Evolutionary conservation across 2,888 invertebrate genomes (phyloP).

Genomic region (Timema cristinae): DNA sequence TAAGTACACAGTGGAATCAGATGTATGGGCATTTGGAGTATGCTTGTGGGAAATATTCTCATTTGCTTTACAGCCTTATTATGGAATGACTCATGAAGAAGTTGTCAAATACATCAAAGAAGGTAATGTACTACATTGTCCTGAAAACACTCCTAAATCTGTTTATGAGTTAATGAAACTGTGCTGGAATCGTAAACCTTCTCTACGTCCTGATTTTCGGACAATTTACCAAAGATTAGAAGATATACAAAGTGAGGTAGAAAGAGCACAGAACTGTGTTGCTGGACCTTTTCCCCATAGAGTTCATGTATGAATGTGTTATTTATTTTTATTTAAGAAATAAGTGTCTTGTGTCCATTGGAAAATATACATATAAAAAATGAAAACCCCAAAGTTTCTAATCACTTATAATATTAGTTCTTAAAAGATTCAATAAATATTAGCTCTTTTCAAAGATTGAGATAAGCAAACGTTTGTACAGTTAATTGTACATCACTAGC

Average conservation of each 20-base stretch:
- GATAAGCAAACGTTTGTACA: too few relatives aligned
- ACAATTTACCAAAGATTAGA: conserved; percentile 75
- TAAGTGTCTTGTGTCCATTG: too few relatives aligned
- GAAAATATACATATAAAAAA: too few relatives aligned
- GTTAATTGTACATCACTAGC: too few relatives aligned
- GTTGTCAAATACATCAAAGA: conserved; percentile 92
- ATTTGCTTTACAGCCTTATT: conserved; percentile 93
- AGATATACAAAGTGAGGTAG: conserved; percentile 49
- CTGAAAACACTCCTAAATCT: conserved; percentile 82
- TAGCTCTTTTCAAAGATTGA: too few relatives aligned
- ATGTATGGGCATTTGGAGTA: conserved; percentile 97
- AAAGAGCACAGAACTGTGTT: too few relatives aligned
- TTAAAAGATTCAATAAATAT: too few relatives aligned
- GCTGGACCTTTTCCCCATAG: too few relatives aligned
- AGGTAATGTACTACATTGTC: conserved; percentile 84
- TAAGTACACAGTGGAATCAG: conserved; percentile 93
- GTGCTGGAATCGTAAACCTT: conserved; percentile 88
- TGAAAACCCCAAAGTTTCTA: too few relatives aligned
- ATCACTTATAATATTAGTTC: too few relatives aligned
- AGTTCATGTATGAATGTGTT: too few relatives aligned
- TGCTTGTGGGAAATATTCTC: conserved; percentile 97
- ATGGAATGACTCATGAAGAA: conserved; percentile 96
- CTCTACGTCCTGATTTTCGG: conserved; percentile 80
- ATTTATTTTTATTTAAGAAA: too few relatives aligned
- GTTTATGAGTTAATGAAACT: conserved; percentile 90